A percentile compares a stretch with the other conserved stretches of the same genome.
These are phyloP conservation scores for Sebastes kiyomatsui DNA, from an alignment of 2,797 vertebrate genomes.

Conservation along the genomic window DNA sequence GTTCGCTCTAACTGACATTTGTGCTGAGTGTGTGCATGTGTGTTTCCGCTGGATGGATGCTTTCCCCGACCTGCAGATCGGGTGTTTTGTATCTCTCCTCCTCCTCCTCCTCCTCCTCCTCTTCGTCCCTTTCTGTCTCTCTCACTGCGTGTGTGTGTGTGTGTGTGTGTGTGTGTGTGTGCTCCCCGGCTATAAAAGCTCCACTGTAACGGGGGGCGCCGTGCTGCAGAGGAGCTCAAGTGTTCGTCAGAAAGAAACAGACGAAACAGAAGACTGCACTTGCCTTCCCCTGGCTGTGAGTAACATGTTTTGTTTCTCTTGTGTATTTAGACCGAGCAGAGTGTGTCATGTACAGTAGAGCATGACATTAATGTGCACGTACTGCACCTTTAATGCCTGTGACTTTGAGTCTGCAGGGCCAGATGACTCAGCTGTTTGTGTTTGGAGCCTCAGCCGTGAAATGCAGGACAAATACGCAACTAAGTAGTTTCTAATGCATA, in stretches of 20 bases:
- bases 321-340: not conserved
- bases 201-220: not conserved
- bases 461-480: not conserved
- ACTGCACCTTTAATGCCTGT: not conserved
- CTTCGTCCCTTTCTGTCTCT: not conserved
- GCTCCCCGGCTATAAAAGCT: constrained; percentile 50
- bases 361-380: not conserved
- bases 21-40: constrained; percentile 57
- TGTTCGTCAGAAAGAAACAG: constrained; percentile 1
- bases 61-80: constrained; percentile 7
- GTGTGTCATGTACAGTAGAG: not conserved
- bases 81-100: constrained; percentile 12
- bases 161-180: not conserved
- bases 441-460: not conserved
- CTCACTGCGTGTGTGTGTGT: not conserved
- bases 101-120: not conserved
- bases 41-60: constrained; percentile 42
- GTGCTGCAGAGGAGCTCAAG: constrained; percentile 55
- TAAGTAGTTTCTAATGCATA: not conserved
- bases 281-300: constrained; percentile 52
- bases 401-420: not conserved
- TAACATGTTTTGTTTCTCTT: constrained; percentile 11
- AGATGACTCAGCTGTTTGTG: constrained; percentile 64
- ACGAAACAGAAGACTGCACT: constrained; percentile 6
- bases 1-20: constrained; percentile 18